These are phyloP conservation scores for Timandra comae DNA, from an alignment of 2,888 invertebrate species.

Conservation along the genomic window DNA sequence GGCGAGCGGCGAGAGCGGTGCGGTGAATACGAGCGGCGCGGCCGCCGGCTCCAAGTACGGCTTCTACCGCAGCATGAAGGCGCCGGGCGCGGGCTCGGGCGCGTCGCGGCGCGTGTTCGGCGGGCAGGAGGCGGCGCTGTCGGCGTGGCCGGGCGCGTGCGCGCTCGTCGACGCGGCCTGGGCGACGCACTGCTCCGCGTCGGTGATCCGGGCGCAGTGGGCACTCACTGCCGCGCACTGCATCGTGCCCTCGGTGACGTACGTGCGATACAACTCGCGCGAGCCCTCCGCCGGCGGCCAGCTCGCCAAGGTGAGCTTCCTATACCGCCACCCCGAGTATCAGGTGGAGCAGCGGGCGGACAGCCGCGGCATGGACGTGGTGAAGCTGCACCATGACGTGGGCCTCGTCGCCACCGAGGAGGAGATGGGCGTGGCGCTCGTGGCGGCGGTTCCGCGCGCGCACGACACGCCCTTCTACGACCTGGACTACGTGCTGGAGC, in stretches of 20 bases:
- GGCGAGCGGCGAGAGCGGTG: background rate
- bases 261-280: slow-evolving; percentile 50
- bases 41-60: slow-evolving; percentile 20
- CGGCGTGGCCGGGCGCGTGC: slow-evolving; percentile 37
- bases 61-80: slow-evolving; percentile 35
- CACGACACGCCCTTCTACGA: slow-evolving; percentile 39
- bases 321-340: slow-evolving; percentile 57
- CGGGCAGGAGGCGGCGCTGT: slow-evolving; percentile 31
- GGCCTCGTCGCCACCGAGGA: slow-evolving; percentile 51
- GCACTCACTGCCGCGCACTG: slow-evolving; percentile 65
- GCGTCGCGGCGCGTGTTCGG: slow-evolving; percentile 50
- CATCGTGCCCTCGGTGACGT: slow-evolving; percentile 39
- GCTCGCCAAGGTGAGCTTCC: slow-evolving; percentile 34
- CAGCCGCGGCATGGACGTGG: slow-evolving; percentile 51
- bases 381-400: slow-evolving; percentile 56
- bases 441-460: slow-evolving; percentile 60
- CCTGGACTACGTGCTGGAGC: too few species aligned
- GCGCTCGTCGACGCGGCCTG: slow-evolving; percentile 51
- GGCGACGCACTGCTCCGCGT: slow-evolving; percentile 46
- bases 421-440: slow-evolving; percentile 26
- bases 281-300: slow-evolving; percentile 33
- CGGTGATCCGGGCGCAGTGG: slow-evolving; percentile 50
- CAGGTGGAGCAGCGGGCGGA: slow-evolving; percentile 42
- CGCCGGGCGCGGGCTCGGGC: slow-evolving; percentile 2
- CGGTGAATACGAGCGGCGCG: slow-evolving; percentile 6